Evolutionary conservation across 2,113 vertebrate species (phyloP).

Genomic region (Gorilla gorilla): DNA sequence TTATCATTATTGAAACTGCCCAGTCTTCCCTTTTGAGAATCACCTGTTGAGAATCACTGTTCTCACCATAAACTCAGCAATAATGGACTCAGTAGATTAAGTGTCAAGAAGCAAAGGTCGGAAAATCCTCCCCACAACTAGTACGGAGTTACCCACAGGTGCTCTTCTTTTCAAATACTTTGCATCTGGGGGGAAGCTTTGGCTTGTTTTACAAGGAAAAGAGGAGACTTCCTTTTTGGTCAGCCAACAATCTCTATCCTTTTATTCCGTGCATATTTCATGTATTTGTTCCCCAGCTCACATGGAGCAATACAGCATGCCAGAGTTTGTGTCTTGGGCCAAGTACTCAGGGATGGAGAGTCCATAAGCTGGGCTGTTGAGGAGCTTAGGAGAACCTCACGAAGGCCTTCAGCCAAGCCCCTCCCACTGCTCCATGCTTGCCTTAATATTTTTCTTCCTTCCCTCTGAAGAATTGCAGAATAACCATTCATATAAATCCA

Average conservation of each 20-base stretch:
- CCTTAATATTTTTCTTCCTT: slow-evolving; percentile 26
- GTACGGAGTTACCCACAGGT: not conserved
- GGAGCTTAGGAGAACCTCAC: not conserved
- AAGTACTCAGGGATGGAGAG: not conserved
- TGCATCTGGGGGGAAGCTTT: not conserved
- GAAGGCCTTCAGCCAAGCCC: not conserved
- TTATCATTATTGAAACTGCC: not conserved
- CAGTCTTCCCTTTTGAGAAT: not conserved
- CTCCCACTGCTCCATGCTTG: slow-evolving; percentile 25
- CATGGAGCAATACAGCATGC: not conserved
- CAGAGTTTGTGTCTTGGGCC: not conserved
- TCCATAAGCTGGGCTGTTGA: not conserved
- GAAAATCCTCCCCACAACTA: not conserved
- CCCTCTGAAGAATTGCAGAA: slow-evolving; percentile 54
- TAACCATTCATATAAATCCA: slow-evolving; percentile 57
- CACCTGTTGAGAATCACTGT: not conserved
- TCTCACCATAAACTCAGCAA: not conserved
- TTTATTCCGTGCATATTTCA: not conserved
- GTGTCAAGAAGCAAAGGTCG: not conserved
- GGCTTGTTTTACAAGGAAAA: not conserved
- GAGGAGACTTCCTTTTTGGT: not conserved
- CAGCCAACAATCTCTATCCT: not conserved
- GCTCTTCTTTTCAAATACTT: not conserved
- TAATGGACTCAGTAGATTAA: not conserved
- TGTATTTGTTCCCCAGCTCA: not conserved